These are phyloP conservation scores for Cepaea hortensis DNA, from an alignment of 2,888 invertebrate genomes.

Conservation along the genomic window DNA sequence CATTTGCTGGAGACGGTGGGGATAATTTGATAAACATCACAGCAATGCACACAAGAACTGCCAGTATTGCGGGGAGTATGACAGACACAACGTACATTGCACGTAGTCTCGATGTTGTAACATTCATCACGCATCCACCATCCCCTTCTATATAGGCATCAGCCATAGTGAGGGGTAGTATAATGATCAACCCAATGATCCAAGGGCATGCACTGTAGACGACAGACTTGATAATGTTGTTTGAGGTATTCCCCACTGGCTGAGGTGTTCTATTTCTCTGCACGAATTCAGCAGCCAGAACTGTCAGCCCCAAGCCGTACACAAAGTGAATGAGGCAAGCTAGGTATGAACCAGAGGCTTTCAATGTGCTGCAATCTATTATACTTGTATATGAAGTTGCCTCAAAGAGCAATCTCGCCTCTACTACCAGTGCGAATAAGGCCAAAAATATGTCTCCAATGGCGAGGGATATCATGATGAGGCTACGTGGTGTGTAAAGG, in stretches of 20 bases:
- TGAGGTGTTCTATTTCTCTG: neutral
- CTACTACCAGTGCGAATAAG: neutral
- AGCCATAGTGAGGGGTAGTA: slow-evolving; percentile 1
- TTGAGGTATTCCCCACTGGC: neutral
- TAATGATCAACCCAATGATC: neutral
- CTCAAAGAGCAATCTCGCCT: neutral
- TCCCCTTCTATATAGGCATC: too few species aligned
- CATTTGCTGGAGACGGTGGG: neutral
- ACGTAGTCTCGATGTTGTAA: neutral
- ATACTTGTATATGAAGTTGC: neutral
- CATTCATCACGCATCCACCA: too few species aligned
- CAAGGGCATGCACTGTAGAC: neutral
- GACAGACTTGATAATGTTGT: neutral
- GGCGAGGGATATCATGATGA: neutral
- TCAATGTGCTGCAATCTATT: neutral
- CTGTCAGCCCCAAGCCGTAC: neutral
- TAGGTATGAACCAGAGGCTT: neutral
- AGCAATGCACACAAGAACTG: neutral
- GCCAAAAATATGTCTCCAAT: slow-evolving; percentile 18
- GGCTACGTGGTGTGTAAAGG: neutral
- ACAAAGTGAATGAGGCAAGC: neutral
- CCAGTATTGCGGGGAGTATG: neutral
- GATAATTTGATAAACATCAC: neutral
- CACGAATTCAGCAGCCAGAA: neutral
- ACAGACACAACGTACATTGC: neutral